These are phyloP conservation scores for Heliocidaris tuberculata DNA, from an alignment of 35 echinoderm and acorn worm species.

Conservation along the genomic window DNA sequence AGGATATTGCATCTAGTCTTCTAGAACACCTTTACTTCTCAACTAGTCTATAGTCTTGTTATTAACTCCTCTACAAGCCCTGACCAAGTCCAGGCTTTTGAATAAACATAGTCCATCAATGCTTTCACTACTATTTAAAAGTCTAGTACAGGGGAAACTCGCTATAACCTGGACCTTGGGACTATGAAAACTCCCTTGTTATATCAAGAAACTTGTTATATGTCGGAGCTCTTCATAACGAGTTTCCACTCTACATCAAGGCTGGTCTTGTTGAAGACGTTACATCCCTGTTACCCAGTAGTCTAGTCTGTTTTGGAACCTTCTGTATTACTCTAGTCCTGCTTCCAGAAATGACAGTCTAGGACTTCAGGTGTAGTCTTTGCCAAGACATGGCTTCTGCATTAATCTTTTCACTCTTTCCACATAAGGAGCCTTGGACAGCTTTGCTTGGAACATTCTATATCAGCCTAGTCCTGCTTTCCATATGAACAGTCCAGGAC, in stretches of 20 bases:
- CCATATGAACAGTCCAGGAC: constrained; percentile 85
- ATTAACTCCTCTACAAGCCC: background rate
- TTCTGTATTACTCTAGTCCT: background rate
- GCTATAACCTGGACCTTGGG: no score
- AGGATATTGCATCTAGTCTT: no score
- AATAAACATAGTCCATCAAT: background rate
- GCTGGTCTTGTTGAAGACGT: background rate
- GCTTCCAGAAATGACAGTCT: background rate
- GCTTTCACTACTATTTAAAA: no score
- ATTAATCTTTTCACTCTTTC: background rate
- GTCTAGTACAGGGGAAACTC: no score
- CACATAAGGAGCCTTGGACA: background rate
- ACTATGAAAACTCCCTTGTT: no score
- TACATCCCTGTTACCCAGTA: no score
- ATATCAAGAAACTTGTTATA: no score
- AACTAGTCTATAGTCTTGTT: no score
- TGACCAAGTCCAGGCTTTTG: background rate
- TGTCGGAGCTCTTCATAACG: no score
- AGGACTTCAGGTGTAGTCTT: background rate
- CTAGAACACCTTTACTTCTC: no score
- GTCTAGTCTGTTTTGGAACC: background rate
- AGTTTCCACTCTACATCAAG: no score
- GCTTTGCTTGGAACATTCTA: background rate
- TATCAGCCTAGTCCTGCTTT: constrained; percentile 65
- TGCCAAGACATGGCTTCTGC: background rate